These are phyloP conservation scores for Arenaria interpres DNA, from an alignment of 2,113 vertebrate species.

Conservation along the genomic window DNA sequence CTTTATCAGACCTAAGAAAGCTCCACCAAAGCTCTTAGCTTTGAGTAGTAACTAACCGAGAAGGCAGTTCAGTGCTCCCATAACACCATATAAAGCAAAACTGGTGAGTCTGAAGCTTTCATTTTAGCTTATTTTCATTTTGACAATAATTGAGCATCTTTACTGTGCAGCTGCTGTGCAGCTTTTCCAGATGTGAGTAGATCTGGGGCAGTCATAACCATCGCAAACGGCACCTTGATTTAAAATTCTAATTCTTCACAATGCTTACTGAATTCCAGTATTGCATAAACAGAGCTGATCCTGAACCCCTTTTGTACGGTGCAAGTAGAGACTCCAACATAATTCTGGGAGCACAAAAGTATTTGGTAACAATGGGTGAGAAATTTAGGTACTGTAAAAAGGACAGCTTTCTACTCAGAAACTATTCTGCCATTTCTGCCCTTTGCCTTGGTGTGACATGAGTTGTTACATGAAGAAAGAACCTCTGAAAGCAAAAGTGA, in stretches of 20 bases:
- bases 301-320: not conserved
- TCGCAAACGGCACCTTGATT: not conserved
- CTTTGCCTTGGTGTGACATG: not conserved
- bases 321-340: not conserved
- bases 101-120: not conserved
- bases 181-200: not conserved
- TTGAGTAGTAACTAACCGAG: not conserved
- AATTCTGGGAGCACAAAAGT: not conserved
- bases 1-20: not conserved
- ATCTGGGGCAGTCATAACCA: not conserved
- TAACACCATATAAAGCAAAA: not conserved
- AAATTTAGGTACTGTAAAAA: not conserved
- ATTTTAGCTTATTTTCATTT: not conserved
- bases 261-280: not conserved
- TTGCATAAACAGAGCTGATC: not conserved
- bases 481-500: not conserved
- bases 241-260: not conserved
- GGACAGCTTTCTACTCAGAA: not conserved
- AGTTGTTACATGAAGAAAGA: not conserved
- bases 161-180: not conserved
- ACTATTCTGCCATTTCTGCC: not conserved
- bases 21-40: not conserved
- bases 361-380: not conserved
- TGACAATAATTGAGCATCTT: not conserved
- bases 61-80: not conserved